phyloP scores from a whole-genome alignment of 2,888 invertebrate species.

The Macrostomum cliftonense region DNA sequence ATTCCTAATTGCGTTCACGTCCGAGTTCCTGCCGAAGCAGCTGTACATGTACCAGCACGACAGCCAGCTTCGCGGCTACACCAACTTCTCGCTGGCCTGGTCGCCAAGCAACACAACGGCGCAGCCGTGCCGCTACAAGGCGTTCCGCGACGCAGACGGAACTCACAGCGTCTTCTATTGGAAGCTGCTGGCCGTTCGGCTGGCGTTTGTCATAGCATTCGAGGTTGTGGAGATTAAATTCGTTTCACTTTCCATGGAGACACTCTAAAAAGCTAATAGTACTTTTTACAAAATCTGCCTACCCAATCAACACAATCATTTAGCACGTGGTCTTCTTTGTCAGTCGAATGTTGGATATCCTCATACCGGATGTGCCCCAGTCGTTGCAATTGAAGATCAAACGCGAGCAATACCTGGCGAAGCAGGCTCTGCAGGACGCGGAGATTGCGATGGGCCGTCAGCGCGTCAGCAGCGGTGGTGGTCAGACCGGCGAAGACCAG shows the following conservation, averaged over 20 bases:
- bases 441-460: constrained; percentile 15
- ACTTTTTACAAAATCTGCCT: too few species aligned
- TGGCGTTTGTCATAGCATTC: constrained; percentile 44
- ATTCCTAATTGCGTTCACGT: constrained; percentile 45
- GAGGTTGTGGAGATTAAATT: too few species aligned
- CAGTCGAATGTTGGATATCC: constrained; percentile 42
- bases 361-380: constrained; percentile 44
- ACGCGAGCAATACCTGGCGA: constrained; percentile 43
- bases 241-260: too few species aligned
- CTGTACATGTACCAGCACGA: constrained; percentile 42
- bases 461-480: too few species aligned
- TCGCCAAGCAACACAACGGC: background rate
- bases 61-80: constrained; percentile 41
- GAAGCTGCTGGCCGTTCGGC: constrained; percentile 41
- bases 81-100: constrained; percentile 38
- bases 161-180: constrained; percentile 42
- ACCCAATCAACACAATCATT: too few species aligned
- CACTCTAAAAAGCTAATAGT: too few species aligned
- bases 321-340: constrained; percentile 44
- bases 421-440: constrained; percentile 43
- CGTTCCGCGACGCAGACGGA: constrained; percentile 37
- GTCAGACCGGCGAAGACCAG: too few species aligned
- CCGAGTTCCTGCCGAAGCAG: constrained; percentile 43
- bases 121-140: constrained; percentile 3
- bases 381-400: constrained; percentile 41